phyloP scores from a whole-genome alignment of 2,888 invertebrate species.

The Drosophila lacicola region DNA sequence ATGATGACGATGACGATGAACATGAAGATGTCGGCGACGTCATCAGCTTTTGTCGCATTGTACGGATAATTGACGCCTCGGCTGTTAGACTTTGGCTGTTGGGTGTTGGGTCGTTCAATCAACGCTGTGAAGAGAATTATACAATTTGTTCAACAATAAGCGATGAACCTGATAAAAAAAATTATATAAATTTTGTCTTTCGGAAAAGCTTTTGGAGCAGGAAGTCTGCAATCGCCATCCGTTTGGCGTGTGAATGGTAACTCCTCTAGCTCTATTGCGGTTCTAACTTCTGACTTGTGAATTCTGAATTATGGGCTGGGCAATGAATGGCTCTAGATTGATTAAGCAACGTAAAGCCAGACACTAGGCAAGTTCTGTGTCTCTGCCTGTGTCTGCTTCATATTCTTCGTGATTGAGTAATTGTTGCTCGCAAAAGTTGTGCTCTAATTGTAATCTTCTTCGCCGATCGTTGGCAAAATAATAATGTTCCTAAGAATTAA shows the following conservation, averaged over 20 bases:
- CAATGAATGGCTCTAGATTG: constrained; percentile 44
- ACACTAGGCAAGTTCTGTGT: constrained; percentile 14
- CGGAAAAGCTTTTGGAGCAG: constrained; percentile 65
- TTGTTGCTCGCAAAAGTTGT: constrained; percentile 49
- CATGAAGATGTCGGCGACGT: constrained; percentile 20
- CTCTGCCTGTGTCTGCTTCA: not conserved
- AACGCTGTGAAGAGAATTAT: constrained; percentile 65
- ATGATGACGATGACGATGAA: constrained; percentile 15
- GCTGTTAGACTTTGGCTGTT: constrained; percentile 5
- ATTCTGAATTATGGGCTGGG: constrained; percentile 24
- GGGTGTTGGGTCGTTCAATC: constrained; percentile 49
- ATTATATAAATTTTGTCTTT: constrained; percentile 73
- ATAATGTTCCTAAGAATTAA: constrained; percentile 52
- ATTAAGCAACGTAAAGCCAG: constrained; percentile 48
- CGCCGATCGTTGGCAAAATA: constrained; percentile 62
- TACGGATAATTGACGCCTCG: constrained; percentile 66
- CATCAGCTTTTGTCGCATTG: constrained; percentile 70
- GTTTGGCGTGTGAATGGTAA: constrained; percentile 65
- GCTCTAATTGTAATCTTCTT: constrained; percentile 70
- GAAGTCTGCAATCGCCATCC: constrained; percentile 71
- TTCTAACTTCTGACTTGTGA: constrained; percentile 29
- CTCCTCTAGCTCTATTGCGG: constrained; percentile 21
- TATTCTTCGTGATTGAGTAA: constrained; percentile 56
- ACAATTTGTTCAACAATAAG: constrained; percentile 69
- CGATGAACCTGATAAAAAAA: constrained; percentile 68